phyloP scores from a whole-genome alignment of 2,888 invertebrate species.

The Troides oblongomaculatus region DNA sequence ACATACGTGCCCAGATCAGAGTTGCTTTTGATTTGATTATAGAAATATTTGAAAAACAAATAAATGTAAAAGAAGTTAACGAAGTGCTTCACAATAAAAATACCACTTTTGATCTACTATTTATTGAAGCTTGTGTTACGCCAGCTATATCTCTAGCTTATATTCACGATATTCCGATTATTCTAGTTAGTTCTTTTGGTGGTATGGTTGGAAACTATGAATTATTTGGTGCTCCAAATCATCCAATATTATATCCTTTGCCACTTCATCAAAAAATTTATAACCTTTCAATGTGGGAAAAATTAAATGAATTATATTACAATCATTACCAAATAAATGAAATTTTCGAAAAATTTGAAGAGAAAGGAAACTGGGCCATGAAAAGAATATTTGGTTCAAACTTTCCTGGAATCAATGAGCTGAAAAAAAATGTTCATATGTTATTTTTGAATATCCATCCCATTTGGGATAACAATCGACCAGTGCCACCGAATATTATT shows the following conservation, averaged over 20 bases:
- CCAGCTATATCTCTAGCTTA: constrained; percentile 43
- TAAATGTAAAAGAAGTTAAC: constrained; percentile 33
- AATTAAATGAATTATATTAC: constrained; percentile 31
- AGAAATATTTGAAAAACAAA: constrained; percentile 33
- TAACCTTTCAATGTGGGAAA: constrained; percentile 38
- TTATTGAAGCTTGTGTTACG: constrained; percentile 44
- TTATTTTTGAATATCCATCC: constrained; percentile 46
- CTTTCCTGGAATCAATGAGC: constrained; percentile 32
- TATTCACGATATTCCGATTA: constrained; percentile 48
- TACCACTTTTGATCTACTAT: constrained; percentile 45
- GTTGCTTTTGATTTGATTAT: constrained; percentile 21
- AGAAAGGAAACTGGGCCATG: constrained; percentile 33
- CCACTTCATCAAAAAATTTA: constrained; percentile 32
- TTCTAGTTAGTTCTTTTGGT: constrained; percentile 51
- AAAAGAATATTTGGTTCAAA: constrained; percentile 34
- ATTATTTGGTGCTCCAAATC: constrained; percentile 39
- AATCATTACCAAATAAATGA: constrained; percentile 23
- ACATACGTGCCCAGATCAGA: constrained; percentile 25
- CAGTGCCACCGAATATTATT: constrained; percentile 42
- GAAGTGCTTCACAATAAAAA: constrained; percentile 32
- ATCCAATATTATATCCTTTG: constrained; percentile 43
- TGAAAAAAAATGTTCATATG: constrained; percentile 40
- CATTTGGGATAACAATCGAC: constrained; percentile 43
- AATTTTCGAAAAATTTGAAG: constrained; percentile 21
- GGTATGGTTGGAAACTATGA: constrained; percentile 35